Evolutionary conservation across 2,797 vertebrate genomes (phyloP), one percentile per base, ranked within the genome.

Genomic region (Hypotaenidia okinawae): DNA sequence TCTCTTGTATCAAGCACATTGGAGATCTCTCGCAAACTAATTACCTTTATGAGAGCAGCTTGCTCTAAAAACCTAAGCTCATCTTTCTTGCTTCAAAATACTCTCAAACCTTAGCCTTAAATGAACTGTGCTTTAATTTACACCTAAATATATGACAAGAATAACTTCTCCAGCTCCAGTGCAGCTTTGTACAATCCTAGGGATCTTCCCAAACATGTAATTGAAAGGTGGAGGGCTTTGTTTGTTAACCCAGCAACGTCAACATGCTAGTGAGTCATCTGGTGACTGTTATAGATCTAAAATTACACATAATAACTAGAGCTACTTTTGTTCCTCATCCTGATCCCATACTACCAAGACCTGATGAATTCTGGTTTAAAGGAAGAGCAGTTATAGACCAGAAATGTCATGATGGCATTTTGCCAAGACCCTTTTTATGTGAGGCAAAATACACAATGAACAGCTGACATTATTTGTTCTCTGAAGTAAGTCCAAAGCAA

Each of bases 1-100:
- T 43, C 88, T 93, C 92, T 89, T n/a, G 13, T 96, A 91, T 80
- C 43, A 49, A 84, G 87, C 84, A 52, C 43, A 72, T 37, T 73
- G 90, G 84, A 84, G 61, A 91, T 84, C 90, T 87, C 51, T 62
- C 84, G 64, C 92, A 96, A 93, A 75, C 66, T 58, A 91, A 97
- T 96, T 95, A 95, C 81, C 51, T 83, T 86, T 94, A 92, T 76
- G 73, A 93, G 69, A 91, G 63, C 37, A 91, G 87, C 80, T 57
- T 95, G 91, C 55, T 84, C 63, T 58, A 59, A 84, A 96, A 95
- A 30, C n/a, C 59, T 2, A 10, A 86, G 78, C 54, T 95, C 45
- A 0, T 77, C 62, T 93, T 97, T 91, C 90, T 90, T 3, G 3
- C 68, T 88, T 92, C 3, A 12, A 95, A 95, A 94, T 90, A 52